Conservation (phyloP, 92 coral and sea anemone species). For the Parazoanthus swiftii region DNA sequence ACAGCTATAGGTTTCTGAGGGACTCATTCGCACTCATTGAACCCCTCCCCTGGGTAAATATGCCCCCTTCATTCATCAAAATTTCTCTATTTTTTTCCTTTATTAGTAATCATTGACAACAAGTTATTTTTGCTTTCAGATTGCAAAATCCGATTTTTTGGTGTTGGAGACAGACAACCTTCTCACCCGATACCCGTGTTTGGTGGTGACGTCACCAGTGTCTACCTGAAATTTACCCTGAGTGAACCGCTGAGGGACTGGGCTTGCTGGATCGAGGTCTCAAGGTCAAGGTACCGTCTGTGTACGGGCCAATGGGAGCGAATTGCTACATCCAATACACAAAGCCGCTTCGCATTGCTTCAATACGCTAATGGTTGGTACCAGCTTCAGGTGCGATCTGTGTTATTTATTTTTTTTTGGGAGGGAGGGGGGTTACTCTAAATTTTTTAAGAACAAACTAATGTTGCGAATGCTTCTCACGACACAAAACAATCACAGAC, state of each 20-base stretch:
- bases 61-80: no score
- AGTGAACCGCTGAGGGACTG: background rate
- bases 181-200: constrained; percentile 7
- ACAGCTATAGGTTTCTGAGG: no score
- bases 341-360: background rate
- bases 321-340: background rate
- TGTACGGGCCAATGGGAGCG: background rate
- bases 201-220: constrained; percentile 4
- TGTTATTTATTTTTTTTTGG: no score
- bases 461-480: no score
- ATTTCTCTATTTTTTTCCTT: background rate
- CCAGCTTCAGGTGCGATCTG: background rate
- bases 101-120: background rate
- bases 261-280: background rate
- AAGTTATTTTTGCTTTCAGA: background rate
- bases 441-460: no score
- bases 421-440: no score
- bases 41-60: no score
- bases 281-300: background rate
- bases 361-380: constrained; percentile 14
- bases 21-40: no score
- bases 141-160: constrained; percentile 3
- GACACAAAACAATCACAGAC: no score
- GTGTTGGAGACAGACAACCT: background rate
- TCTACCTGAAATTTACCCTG: background rate